Conservation (phyloP, 2,797 vertebrate species). For the Zenarchopterus dispar region DNA sequence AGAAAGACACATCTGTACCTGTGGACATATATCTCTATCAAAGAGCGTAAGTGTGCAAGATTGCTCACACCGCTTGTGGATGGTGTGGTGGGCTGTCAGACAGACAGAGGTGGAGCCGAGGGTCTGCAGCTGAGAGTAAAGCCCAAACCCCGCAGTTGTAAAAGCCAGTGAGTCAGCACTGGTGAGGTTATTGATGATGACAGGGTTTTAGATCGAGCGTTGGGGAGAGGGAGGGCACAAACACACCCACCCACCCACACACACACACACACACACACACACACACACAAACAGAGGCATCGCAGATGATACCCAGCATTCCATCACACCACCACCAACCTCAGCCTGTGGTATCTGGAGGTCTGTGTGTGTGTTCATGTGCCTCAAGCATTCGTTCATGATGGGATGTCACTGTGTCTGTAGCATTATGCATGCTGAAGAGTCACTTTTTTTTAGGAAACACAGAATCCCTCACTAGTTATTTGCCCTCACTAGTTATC, state of each 20-base stretch:
- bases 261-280: slow-evolving; percentile 14
- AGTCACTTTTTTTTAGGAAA: neutral
- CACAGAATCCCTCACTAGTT: no score
- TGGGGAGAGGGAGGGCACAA: slow-evolving; percentile 51
- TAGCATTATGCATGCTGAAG: no score
- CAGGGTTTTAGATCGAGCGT: slow-evolving; percentile 77
- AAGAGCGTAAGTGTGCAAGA: slow-evolving; percentile 9
- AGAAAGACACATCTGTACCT: slow-evolving; percentile 37
- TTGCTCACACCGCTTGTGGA: slow-evolving; percentile 16
- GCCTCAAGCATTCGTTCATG: neutral
- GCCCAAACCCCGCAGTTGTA: slow-evolving; percentile 74
- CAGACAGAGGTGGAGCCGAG: slow-evolving; percentile 60
- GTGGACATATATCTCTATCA: neutral
- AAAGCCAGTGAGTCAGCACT: slow-evolving; percentile 77
- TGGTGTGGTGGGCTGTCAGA: slow-evolving; percentile 28
- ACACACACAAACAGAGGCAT: slow-evolving; percentile 39
- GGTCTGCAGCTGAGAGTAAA: slow-evolving; percentile 73
- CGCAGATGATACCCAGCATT: slow-evolving; percentile 68
- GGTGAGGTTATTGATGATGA: slow-evolving; percentile 81
- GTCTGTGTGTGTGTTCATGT: slow-evolving; percentile 14
- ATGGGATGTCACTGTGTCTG: no score
- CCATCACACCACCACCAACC: slow-evolving; percentile 57
- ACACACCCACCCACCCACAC: slow-evolving; percentile 25
- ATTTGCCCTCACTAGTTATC: neutral
- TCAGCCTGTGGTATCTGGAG: slow-evolving; percentile 60